Evolutionary conservation across 2,888 invertebrate species (phyloP).

Genomic region (Drosophila basisetae): DNA sequence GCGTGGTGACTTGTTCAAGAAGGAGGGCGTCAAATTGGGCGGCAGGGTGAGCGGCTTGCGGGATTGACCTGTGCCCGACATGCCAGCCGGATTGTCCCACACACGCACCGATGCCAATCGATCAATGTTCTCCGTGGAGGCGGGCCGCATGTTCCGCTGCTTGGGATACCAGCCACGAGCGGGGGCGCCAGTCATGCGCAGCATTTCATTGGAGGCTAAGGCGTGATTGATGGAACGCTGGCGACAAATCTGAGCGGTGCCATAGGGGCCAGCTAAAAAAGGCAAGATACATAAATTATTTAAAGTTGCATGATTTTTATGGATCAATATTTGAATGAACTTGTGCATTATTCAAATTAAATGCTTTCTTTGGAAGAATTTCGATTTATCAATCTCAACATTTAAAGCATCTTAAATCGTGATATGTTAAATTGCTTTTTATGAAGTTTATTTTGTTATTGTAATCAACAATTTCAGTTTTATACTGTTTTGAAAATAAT

Average conservation of each 20-base stretch:
- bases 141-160: slow-evolving; percentile 90
- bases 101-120: slow-evolving; percentile 88
- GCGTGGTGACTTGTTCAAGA: slow-evolving; percentile 94
- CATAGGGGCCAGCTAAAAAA: slow-evolving; percentile 67
- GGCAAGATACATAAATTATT: not conserved
- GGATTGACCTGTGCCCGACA: slow-evolving; percentile 86
- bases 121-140: slow-evolving; percentile 94
- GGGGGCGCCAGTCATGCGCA: slow-evolving; percentile 92
- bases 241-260: slow-evolving; percentile 85
- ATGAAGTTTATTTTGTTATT: not conserved
- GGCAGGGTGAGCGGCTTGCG: slow-evolving; percentile 94
- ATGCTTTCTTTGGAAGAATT: not conserved
- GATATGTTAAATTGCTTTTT: too few species aligned
- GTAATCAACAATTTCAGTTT: not conserved
- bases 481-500: not conserved
- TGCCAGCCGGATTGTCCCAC: slow-evolving; percentile 85
- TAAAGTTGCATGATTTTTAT: not conserved
- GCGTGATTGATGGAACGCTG: slow-evolving; percentile 86
- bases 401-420: not conserved
- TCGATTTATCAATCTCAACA: not conserved
- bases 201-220: slow-evolving; percentile 91
- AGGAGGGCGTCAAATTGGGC: slow-evolving; percentile 94
- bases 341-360: not conserved
- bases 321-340: not conserved
- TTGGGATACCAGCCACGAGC: slow-evolving; percentile 94